Percentiles rank a stretch among this genome's conserved stretches.
Evolutionary conservation across 2,888 invertebrate species (phyloP).

Genomic region (Agriopis marginaria): DNA sequence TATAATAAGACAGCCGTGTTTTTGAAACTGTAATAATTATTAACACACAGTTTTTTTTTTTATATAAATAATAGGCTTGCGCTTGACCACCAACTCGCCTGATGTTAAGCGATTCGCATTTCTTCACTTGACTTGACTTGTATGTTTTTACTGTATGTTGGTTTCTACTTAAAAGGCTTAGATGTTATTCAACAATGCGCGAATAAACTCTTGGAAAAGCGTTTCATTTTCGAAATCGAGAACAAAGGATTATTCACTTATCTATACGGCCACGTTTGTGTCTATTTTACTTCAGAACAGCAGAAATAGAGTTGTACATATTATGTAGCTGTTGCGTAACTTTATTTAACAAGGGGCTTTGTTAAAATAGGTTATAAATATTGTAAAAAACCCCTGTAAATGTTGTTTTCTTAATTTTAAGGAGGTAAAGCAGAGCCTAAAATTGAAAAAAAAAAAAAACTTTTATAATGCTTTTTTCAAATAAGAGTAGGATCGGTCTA

Average conservation of each 20-base stretch:
- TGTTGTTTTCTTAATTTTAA: neutral
- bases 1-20: neutral
- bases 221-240: slow-evolving; percentile 7
- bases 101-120: no score
- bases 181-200: slow-evolving; percentile 9
- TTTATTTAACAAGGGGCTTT: slow-evolving; percentile 8
- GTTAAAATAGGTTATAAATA: slow-evolving; percentile 13
- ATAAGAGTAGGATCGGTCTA: no score
- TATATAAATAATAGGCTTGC: no score
- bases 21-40: neutral
- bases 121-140: no score
- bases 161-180: slow-evolving; percentile 13
- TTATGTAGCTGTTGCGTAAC: slow-evolving; percentile 1
- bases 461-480: no score
- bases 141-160: slow-evolving; percentile 7
- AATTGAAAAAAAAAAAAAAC: no score
- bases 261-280: slow-evolving; percentile 1
- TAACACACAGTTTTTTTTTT: no score
- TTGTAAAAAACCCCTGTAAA: neutral
- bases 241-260: slow-evolving; percentile 15
- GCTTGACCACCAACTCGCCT: no score
- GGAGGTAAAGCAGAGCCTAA: no score
- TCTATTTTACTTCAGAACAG: slow-evolving; percentile 9
- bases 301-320: neutral
- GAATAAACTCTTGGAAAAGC: slow-evolving; percentile 11